A percentile compares a stretch with the other conserved stretches of the same genome.
Evolutionary conservation across 1,140 invertebrate genomes (phyloP).

Genomic region (Reticulitermes speratus): DNA sequence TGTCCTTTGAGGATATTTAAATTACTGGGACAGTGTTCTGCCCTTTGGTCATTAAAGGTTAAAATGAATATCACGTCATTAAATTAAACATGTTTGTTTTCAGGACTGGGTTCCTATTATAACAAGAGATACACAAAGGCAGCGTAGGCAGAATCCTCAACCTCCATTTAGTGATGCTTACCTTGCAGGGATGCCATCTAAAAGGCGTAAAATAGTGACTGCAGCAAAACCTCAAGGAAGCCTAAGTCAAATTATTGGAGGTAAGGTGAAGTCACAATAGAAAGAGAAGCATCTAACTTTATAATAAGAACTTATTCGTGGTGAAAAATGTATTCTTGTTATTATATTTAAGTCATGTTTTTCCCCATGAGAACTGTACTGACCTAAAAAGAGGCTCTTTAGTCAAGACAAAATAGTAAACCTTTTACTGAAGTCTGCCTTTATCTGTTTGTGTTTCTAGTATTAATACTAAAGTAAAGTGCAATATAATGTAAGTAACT

Average conservation of each 20-base stretch:
- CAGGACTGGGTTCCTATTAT: constrained; percentile 84
- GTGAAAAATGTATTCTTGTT: neutral
- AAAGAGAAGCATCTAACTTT: neutral
- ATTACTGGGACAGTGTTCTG: too few relatives aligned
- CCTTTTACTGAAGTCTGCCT: too few relatives aligned
- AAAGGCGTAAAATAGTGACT: constrained; percentile 69
- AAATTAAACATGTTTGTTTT: neutral
- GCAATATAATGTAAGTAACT: too few relatives aligned
- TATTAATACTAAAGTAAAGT: too few relatives aligned
- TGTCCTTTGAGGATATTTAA: too few relatives aligned
- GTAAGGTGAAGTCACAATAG: neutral
- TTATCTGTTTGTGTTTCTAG: too few relatives aligned
- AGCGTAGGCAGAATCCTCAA: constrained; percentile 57
- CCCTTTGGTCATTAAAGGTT: too few relatives aligned
- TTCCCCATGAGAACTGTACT: too few relatives aligned
- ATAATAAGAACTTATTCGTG: neutral
- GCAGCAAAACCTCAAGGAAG: constrained; percentile 31
- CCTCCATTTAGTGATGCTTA: constrained; percentile 79
- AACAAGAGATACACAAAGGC: constrained; percentile 65
- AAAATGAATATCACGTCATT: too few relatives aligned
- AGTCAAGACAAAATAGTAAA: too few relatives aligned
- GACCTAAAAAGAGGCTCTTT: too few relatives aligned
- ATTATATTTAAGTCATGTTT: too few relatives aligned
- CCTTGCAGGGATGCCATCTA: constrained; percentile 74
- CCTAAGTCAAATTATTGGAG: constrained; percentile 35